Base-by-base conservation (phyloP, 2,113 vertebrate genomes). In the Cyphomyrus plagiostoma region DNA sequence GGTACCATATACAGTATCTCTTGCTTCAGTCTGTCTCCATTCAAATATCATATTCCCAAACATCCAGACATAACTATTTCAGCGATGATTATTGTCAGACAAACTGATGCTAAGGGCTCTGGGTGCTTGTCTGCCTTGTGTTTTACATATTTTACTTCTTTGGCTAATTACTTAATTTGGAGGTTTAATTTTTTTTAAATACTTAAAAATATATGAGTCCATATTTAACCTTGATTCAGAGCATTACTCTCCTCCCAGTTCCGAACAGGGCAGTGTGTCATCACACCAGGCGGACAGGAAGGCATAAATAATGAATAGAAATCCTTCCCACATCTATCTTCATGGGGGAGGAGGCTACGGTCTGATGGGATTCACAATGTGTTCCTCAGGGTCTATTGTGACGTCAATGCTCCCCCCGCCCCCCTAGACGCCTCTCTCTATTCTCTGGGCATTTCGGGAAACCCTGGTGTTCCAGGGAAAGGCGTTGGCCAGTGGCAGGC, bases 301-400 rank as follows among this genome's bases (percentile, higher is more conserved):
- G 50, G 21, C 48, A 42, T 56, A 90, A 93, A 95, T 94, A 94
- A 94, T 93, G 92, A 94, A 93, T 94, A 87, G 88, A 89, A 91
- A 90, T 56, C 93, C 90, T 91, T 93, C 92, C 21, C 77, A 92
- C 93, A 93, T 93, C 93, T 95, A 92, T 92, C 93, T 93, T 92
- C 92, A 91, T 94, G 92, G 91, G 66, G 77, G 90, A 42, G 11
- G 23, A 62, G 66, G 90, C 5, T 19, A 89, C 92, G 89, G 48
- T 90, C 89, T 89, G 93, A 92, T 85, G 89, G 48, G 49, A 87
- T 53, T 93, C 91, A 88, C 93, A 93, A 94, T 92, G 93, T 90
- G 94, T 93, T 94, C 92, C 92, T 94, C 93, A 93, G 91, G 92
- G 88, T 91, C 89, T 86, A 89, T 95, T 86, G 90, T 95, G 94